These are phyloP conservation scores for Onthophagus taurus DNA, from an alignment of 1,140 invertebrate genomes.

Conservation along the genomic window DNA sequence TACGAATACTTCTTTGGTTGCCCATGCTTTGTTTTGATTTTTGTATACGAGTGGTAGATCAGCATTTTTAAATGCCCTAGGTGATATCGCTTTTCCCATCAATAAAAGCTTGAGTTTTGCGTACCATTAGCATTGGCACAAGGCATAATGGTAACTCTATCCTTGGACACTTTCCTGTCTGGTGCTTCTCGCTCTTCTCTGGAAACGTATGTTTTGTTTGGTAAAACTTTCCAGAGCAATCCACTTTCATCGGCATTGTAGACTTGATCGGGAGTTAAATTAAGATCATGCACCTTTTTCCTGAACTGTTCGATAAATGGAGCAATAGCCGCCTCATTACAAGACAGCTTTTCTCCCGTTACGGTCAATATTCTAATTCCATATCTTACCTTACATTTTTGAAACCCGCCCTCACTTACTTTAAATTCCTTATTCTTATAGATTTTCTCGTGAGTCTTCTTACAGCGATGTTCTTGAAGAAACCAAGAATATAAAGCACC, in stretches of 20 bases:
- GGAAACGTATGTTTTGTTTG: slow-evolving; percentile 29
- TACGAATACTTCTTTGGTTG: slow-evolving; percentile 2
- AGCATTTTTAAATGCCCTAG: slow-evolving; percentile 1
- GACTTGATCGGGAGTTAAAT: slow-evolving; percentile 26
- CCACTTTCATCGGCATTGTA: slow-evolving; percentile 32
- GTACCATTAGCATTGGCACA: slow-evolving; percentile 35
- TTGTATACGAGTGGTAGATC: slow-evolving; percentile 1
- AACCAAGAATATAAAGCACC: too few species aligned
- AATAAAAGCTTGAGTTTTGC: slow-evolving; percentile 26
- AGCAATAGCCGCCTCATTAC: neutral
- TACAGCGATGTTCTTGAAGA: too few species aligned
- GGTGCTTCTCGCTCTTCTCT: slow-evolving; percentile 22
- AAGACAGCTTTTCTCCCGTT: slow-evolving; percentile 2
- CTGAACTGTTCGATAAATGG: slow-evolving; percentile 11
- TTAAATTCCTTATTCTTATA: too few species aligned
- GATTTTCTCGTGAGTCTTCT: too few species aligned
- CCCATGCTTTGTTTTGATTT: slow-evolving; percentile 6
- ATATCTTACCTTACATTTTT: slow-evolving; percentile 2
- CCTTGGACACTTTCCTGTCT: slow-evolving; percentile 31
- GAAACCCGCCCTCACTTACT: too few species aligned
- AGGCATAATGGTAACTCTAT: slow-evolving; percentile 33
- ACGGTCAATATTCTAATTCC: slow-evolving; percentile 1
- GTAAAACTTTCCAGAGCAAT: slow-evolving; percentile 28
- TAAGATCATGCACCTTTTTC: slow-evolving; percentile 13
- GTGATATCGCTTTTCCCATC: slow-evolving; percentile 1